These are phyloP conservation scores for Gambusia affinis DNA, from an alignment of 2,113 vertebrate species.

Conservation along the genomic window DNA sequence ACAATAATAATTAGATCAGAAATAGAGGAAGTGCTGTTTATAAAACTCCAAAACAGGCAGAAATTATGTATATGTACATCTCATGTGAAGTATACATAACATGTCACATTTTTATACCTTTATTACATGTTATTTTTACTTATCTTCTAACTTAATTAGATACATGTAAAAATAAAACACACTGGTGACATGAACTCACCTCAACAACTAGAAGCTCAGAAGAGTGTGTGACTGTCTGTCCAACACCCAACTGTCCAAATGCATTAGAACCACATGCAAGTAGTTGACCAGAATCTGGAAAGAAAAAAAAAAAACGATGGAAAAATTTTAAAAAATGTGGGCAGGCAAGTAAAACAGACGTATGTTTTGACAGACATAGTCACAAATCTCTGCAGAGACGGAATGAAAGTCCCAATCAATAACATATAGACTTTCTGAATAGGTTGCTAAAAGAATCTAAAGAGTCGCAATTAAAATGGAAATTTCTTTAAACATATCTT, in stretches of 20 bases:
- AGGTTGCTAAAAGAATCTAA: no score
- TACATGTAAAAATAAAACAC: neutral
- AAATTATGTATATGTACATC: neutral
- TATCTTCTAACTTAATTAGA: no score
- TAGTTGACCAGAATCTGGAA: slow-evolving; percentile 82
- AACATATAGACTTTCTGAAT: no score
- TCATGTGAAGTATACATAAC: no score
- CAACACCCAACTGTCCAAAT: slow-evolving; percentile 90
- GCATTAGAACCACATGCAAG: slow-evolving; percentile 91
- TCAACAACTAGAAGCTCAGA: slow-evolving; percentile 78
- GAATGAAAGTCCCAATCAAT: no score
- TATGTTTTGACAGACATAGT: no score
- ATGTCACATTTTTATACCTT: no score
- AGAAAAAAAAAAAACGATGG: slow-evolving; percentile 24
- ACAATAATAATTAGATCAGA: neutral
- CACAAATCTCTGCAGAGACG: no score
- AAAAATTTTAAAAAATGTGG: neutral
- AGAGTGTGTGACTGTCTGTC: slow-evolving; percentile 66
- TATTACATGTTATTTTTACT: no score
- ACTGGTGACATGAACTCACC: slow-evolving; percentile 70
- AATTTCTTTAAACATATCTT: no score
- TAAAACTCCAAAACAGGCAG: neutral
- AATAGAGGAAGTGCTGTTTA: neutral
- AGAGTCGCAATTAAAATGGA: no score
- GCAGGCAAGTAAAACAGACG: neutral